Evolutionary conservation across 2,797 vertebrate genomes (phyloP).

Genomic region (Anguilla marmorata): DNA sequence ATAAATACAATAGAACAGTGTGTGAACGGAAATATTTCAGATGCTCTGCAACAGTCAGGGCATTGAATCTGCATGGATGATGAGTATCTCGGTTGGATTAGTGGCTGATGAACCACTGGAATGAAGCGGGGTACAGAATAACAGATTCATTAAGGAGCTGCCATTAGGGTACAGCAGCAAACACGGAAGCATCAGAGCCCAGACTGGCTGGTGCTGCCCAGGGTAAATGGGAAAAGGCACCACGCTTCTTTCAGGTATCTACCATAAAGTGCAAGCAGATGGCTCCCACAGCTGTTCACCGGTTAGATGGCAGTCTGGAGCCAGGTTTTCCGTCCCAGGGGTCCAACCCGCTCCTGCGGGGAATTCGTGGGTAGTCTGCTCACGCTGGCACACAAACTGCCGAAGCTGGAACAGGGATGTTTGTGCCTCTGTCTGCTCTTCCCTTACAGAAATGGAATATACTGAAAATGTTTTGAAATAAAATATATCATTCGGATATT

Average conservation of each 20-base stretch:
- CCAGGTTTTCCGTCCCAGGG: slow-evolving; percentile 68
- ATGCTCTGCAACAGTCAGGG: not conserved
- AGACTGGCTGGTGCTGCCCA: not conserved
- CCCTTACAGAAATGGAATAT: slow-evolving; percentile 30
- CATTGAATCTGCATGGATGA: not conserved
- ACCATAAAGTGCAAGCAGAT: slow-evolving; percentile 72
- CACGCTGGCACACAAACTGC: slow-evolving; percentile 58
- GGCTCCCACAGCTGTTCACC: slow-evolving; percentile 76
- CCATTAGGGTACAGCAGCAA: not conserved
- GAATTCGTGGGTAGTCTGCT: slow-evolving; percentile 65
- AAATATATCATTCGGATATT: not conserved
- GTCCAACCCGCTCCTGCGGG: slow-evolving; percentile 61
- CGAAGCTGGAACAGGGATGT: slow-evolving; percentile 51
- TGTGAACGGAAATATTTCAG: not conserved
- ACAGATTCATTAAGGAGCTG: not conserved
- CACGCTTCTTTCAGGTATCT: slow-evolving; percentile 63
- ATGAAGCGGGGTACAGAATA: not conserved
- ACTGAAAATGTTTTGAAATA: not conserved
- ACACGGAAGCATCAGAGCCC: not conserved
- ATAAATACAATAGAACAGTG: not conserved
- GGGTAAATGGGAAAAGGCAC: slow-evolving; percentile 52
- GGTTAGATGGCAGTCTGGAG: slow-evolving; percentile 66
- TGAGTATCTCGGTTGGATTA: not conserved
- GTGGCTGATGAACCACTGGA: not conserved
- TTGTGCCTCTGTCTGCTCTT: slow-evolving; percentile 49